These are phyloP conservation scores for Aethes cnicana DNA, from an alignment of 2,888 invertebrate species.

Conservation along the genomic window DNA sequence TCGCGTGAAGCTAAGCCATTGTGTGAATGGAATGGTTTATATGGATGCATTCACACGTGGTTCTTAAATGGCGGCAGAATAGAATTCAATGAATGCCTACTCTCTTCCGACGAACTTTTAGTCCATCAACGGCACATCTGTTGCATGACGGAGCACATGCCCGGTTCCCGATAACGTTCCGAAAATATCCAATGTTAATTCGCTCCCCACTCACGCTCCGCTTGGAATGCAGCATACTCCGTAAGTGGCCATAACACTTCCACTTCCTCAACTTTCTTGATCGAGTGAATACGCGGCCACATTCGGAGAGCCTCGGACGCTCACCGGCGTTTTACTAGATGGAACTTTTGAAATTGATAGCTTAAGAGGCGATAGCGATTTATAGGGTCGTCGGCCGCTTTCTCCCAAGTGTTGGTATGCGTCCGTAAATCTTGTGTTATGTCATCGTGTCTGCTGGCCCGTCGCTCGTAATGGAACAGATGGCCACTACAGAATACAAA, in stretches of 20 bases:
- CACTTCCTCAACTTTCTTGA: slow-evolving; percentile 65
- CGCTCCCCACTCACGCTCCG: slow-evolving; percentile 58
- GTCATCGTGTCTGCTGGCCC: slow-evolving; percentile 48
- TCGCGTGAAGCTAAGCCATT: slow-evolving; percentile 7
- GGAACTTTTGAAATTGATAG: slow-evolving; percentile 53
- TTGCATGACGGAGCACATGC: slow-evolving; percentile 52
- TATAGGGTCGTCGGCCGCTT: slow-evolving; percentile 65
- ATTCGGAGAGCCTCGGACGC: slow-evolving; percentile 47
- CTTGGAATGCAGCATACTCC: slow-evolving; percentile 58
- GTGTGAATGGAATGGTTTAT: slow-evolving; percentile 14
- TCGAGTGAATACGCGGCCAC: slow-evolving; percentile 50
- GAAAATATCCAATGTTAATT: slow-evolving; percentile 67
- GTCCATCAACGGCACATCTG: slow-evolving; percentile 58
- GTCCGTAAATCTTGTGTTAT: slow-evolving; percentile 56
- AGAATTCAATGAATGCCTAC: slow-evolving; percentile 43
- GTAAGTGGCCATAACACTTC: slow-evolving; percentile 54
- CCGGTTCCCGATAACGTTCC: slow-evolving; percentile 59
- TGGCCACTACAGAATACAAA: slow-evolving; percentile 34
- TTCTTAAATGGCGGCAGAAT: slow-evolving; percentile 19
- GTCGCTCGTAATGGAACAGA: slow-evolving; percentile 40
- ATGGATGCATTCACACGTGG: slow-evolving; percentile 11
- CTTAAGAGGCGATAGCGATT: slow-evolving; percentile 51
- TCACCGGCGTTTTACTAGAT: slow-evolving; percentile 43
- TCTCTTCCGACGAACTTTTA: slow-evolving; percentile 46
- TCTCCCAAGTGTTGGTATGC: slow-evolving; percentile 55